Base-by-base conservation (phyloP, 2,113 vertebrate species). In the Thryonomys swinderianus region DNA sequence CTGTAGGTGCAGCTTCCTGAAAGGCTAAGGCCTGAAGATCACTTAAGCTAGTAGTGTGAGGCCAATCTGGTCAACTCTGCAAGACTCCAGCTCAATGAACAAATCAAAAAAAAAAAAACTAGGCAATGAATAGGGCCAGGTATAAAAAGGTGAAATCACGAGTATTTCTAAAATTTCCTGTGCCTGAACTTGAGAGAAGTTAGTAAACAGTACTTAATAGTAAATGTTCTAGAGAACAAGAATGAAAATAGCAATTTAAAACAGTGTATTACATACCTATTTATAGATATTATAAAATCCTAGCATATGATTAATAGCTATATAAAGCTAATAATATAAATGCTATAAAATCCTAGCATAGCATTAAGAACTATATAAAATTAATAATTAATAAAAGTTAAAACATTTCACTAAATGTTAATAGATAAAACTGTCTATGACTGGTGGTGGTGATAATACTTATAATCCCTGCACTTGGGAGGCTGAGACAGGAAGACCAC, bases 241-340 rank as follows among this genome's bases (percentile, higher is more conserved):
- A 88, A 23, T 48, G 37, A 88, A 94, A 93, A 96, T 0, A 86
- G 21, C 12, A 93, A 76, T 1, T 84, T 45, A 79, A 88, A 78
- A 76, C 40, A 82, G 27, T 76, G 55, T 94, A 88, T 90, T 5
- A 51, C 23, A 55, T 8, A 57, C 30, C 34, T 93, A 74, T 48
- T 66, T 64, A 84, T 10, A 45, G 45, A 16, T 55, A 55, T 13
- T 16, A 55, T 55, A 84, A 89, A 87, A 62, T 64, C 37, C 8
- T 40, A 84, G 27, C 51, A 85, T 51, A 51, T 5, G 48, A 51
- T n/a, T 85, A 55, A 59, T 17, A 21, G 21, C 7, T 59, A 59
- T 59, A 59, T 59, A 59, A 59, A 59, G 17, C 14, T 55, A 55
- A 55, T 55, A 55, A 81, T 51, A 74, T 32, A 94, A 94, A 92